These are phyloP conservation scores for Phaethornis superciliosus DNA, from an alignment of 2,113 vertebrate species.

Conservation along the genomic window DNA sequence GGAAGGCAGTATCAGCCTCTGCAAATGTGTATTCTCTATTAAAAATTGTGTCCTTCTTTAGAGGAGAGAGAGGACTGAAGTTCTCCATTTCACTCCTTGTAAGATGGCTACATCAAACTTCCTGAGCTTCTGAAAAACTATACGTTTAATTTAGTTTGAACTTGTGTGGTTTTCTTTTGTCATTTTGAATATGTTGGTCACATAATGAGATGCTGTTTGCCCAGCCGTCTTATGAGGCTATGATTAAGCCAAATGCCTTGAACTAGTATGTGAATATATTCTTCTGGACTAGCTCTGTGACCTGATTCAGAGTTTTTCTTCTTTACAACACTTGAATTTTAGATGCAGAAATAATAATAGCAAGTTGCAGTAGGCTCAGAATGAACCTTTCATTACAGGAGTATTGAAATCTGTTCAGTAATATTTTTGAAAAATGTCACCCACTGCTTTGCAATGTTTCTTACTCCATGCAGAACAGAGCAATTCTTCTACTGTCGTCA, in stretches of 20 bases:
- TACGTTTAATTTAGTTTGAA: not conserved
- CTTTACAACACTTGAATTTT: not conserved
- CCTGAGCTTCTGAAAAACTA: not conserved
- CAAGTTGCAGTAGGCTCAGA: not conserved
- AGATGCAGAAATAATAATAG: not conserved
- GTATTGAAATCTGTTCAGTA: not conserved
- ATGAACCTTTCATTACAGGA: not conserved
- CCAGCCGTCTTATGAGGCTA: not conserved
- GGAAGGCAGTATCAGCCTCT: not conserved
- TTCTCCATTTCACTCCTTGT: not conserved
- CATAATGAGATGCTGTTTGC: not conserved
- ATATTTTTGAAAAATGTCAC: not conserved
- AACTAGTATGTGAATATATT: not conserved
- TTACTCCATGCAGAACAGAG: not conserved
- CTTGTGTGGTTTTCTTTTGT: not conserved
- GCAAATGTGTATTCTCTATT: not conserved
- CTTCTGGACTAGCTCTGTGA: not conserved
- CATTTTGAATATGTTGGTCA: not conserved
- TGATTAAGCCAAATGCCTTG: not conserved
- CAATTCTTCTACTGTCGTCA: not conserved
- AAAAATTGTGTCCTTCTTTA: not conserved
- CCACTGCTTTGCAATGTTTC: not conserved
- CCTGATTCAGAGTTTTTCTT: not conserved
- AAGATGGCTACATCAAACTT: not conserved
- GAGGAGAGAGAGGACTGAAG: not conserved